Conservation (phyloP, 2,797 vertebrate genomes). For the Tangara arthus region DNA sequence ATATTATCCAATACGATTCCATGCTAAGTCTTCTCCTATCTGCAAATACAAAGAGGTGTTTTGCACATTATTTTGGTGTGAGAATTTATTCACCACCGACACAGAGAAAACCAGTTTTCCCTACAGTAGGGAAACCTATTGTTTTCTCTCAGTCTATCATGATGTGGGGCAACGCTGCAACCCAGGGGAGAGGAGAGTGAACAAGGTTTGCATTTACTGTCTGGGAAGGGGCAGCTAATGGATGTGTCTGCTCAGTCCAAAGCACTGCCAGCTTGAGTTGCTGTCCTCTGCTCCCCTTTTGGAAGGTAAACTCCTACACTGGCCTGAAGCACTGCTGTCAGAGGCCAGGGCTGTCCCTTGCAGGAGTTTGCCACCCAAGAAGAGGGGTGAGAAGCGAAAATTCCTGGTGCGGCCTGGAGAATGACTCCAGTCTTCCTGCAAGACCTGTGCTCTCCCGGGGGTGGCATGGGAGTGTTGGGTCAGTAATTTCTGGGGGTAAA, state of each 20-base stretch:
- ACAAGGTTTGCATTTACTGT: neutral
- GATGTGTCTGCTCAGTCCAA: neutral
- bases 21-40: neutral
- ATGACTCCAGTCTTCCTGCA: rapidly evolving
- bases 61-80: neutral
- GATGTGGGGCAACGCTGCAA: rapidly evolving
- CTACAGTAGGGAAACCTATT: neutral
- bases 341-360: rapidly evolving
- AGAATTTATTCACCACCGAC: neutral
- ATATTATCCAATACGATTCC: neutral
- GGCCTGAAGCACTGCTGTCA: neutral
- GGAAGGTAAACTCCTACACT: neutral
- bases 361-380: neutral
- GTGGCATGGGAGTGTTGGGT: neutral
- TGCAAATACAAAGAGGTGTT: neutral
- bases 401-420: neutral
- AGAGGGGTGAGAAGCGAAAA: neutral
- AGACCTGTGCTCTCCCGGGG: neutral
- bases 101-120: neutral
- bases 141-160: neutral
- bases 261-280: neutral
- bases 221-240: neutral
- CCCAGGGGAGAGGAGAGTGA: neutral
- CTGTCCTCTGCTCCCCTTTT: neutral
- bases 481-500: neutral